A percentile compares a stretch with the other conserved stretches of the same genome.
Conservation (phyloP, 1,140 invertebrate species). For the Pseudomyrmex cubaensis region DNA sequence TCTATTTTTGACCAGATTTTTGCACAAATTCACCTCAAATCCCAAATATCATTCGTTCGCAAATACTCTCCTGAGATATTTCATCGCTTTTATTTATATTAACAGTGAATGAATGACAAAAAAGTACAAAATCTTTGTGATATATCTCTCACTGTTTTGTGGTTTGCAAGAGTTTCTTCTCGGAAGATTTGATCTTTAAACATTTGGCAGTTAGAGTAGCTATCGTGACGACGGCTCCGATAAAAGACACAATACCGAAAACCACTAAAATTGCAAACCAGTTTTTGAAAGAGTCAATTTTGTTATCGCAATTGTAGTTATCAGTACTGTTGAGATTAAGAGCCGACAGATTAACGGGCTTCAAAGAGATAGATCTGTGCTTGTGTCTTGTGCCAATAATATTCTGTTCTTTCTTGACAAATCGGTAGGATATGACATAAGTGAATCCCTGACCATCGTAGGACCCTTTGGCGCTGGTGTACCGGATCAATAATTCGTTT, state of each 20-base stretch:
- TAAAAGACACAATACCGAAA: constrained; percentile 79
- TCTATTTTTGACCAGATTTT: constrained; percentile 28
- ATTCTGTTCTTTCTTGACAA: constrained; percentile 73
- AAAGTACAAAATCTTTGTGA: not conserved
- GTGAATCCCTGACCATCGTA: constrained; percentile 80
- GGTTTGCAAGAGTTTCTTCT: constrained; percentile 79
- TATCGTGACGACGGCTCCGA: constrained; percentile 78
- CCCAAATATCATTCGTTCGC: constrained; percentile 74
- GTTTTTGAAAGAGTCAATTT: constrained; percentile 81
- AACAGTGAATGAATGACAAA: constrained; percentile 70
- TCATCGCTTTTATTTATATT: constrained; percentile 60
- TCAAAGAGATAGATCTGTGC: constrained; percentile 77
- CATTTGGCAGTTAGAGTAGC: constrained; percentile 77
- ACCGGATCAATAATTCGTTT: constrained; percentile 78
- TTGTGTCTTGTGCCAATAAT: constrained; percentile 71
- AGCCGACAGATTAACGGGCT: constrained; percentile 79
- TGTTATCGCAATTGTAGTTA: constrained; percentile 78
- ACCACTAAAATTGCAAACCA: constrained; percentile 82
- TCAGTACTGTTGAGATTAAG: constrained; percentile 79
- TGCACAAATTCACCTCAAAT: constrained; percentile 86
- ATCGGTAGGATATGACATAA: constrained; percentile 79
- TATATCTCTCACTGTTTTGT: constrained; percentile 70
- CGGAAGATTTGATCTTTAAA: constrained; percentile 74
- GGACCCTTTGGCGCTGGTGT: constrained; percentile 79
- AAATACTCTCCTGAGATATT: constrained; percentile 1